phyloP scores from a whole-genome alignment of 1,140 invertebrate genomes.

The Leucophenga varia region DNA sequence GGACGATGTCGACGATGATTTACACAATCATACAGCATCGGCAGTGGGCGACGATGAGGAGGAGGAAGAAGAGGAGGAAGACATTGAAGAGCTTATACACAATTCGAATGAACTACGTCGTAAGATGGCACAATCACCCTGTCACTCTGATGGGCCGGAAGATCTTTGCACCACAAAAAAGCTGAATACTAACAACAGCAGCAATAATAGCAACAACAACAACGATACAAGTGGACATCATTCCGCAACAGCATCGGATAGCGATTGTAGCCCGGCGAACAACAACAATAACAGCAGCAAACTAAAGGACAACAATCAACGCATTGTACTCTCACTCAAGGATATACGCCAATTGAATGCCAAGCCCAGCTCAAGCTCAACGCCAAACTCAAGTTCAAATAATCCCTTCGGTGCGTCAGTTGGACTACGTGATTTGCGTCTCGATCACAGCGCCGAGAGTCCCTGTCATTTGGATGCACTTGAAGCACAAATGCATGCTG shows the following conservation, averaged over 20 bases:
- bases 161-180: conserved; percentile 59
- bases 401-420: conserved; percentile 26
- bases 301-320: conserved; percentile 54
- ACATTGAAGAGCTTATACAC: conserved; percentile 52
- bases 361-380: conserved; percentile 36
- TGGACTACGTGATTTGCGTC: conserved; percentile 23
- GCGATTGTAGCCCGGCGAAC: conserved; percentile 25
- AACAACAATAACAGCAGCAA: conserved; percentile 47
- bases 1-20: conserved; percentile 12
- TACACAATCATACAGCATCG: conserved; percentile 12
- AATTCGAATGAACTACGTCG: conserved; percentile 46
- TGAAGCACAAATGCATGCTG: conserved; percentile 51
- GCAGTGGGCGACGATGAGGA: conserved; percentile 36
- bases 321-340: conserved; percentile 52
- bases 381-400: conserved; percentile 27
- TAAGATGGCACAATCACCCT: conserved; percentile 33
- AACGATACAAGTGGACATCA: conserved; percentile 12
- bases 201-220: too few species aligned
- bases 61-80: conserved; percentile 39
- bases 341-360: conserved; percentile 52
- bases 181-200: conserved; percentile 18
- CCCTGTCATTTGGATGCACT: conserved; percentile 49
- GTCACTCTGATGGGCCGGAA: conserved; percentile 53
- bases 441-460: conserved; percentile 28
- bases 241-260: conserved; percentile 18